phyloP scores from a whole-genome alignment of 2,797 vertebrate genomes.

The Aphelocoma californica region DNA sequence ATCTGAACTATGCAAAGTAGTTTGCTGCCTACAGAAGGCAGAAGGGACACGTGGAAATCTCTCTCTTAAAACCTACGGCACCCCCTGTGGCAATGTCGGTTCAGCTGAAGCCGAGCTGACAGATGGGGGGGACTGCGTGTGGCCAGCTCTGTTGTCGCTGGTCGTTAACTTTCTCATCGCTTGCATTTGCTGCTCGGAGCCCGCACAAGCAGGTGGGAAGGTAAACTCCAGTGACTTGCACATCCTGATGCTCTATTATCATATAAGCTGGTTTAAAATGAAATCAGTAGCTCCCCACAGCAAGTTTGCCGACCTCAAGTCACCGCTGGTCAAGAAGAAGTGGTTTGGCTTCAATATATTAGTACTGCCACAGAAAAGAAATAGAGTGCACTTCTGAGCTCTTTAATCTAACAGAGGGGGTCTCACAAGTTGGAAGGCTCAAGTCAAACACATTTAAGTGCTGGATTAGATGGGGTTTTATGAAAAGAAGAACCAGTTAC shows the following conservation, averaged over 20 bases:
- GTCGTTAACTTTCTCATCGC: background rate
- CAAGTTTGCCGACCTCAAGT: background rate
- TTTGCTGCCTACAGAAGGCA: background rate
- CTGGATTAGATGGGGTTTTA: background rate
- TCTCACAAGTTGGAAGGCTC: background rate
- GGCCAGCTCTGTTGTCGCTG: background rate
- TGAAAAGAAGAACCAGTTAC: background rate
- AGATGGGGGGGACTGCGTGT: background rate
- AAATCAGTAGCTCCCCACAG: background rate
- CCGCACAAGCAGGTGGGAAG: background rate
- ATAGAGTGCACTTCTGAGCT: background rate
- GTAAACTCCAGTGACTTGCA: background rate
- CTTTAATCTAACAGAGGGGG: background rate
- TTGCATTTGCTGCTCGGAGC: background rate
- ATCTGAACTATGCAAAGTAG: background rate
- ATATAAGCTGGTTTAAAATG: background rate
- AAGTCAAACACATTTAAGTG: background rate
- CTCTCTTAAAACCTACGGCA: background rate
- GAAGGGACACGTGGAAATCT: background rate
- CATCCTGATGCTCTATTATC: background rate
- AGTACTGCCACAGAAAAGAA: background rate
- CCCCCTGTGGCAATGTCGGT: accelerated
- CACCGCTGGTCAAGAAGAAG: background rate
- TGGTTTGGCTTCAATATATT: background rate
- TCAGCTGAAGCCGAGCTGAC: background rate